Percentiles rank a stretch among this genome's conserved stretches.
Conservation (phyloP, 2,113 vertebrate genomes). For the Psittacula cyanocephala region DNA sequence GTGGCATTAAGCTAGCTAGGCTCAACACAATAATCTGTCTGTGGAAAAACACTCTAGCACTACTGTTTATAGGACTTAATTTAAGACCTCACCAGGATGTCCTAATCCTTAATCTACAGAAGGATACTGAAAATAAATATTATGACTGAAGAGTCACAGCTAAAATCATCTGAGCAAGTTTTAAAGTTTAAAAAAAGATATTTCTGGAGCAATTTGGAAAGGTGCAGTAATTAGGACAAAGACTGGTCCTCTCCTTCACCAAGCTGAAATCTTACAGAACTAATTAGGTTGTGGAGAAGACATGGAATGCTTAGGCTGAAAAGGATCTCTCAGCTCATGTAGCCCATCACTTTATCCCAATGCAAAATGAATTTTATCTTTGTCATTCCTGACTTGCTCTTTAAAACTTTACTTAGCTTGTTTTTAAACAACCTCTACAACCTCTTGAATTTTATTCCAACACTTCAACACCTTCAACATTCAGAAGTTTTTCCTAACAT, state of each 20-base stretch:
- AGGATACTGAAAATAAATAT: constrained; percentile 11
- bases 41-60: neutral
- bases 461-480: neutral
- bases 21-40: constrained; percentile 21
- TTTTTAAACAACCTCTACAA: neutral
- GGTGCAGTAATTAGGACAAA: neutral
- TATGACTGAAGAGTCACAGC: neutral
- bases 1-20: constrained; percentile 18
- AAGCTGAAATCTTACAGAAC: neutral
- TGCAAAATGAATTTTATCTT: neutral
- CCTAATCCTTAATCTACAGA: constrained; percentile 9
- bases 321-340: neutral
- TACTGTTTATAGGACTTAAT: neutral
- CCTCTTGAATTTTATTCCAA: neutral
- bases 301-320: neutral
- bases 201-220: neutral
- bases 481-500: neutral
- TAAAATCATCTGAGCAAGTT: constrained; percentile 3
- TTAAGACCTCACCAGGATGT: constrained; percentile 10
- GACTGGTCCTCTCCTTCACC: neutral
- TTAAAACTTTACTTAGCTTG: neutral
- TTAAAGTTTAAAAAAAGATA: neutral
- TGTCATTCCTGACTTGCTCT: neutral
- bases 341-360: neutral
- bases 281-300: neutral